These are phyloP conservation scores for Chrysolina oricalcia DNA, from an alignment of 2,888 invertebrate genomes.

Conservation along the genomic window DNA sequence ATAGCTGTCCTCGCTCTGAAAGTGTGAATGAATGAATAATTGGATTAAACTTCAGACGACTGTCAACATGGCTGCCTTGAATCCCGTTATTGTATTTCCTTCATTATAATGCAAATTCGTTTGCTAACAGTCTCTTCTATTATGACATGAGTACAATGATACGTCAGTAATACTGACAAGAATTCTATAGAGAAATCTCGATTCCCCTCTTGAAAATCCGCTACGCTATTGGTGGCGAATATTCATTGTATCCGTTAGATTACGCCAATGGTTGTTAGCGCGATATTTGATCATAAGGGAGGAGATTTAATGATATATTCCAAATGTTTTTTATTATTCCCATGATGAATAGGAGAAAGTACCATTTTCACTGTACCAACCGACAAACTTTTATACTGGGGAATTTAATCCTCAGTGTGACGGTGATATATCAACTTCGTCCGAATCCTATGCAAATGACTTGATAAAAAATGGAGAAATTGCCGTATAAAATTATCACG, in stretches of 20 bases:
- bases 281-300: constrained; percentile 19
- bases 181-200: constrained; percentile 55
- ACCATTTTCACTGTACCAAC: not conserved
- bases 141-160: constrained; percentile 61
- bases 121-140: constrained; percentile 50
- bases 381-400: too few species aligned
- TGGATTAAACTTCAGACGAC: constrained; percentile 13
- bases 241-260: constrained; percentile 23
- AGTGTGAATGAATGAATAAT: not conserved
- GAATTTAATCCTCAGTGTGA: too few species aligned
- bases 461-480: too few species aligned
- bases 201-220: constrained; percentile 59
- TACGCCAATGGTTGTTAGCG: constrained; percentile 19
- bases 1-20: not conserved
- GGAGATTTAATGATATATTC: constrained; percentile 14
- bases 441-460: too few species aligned
- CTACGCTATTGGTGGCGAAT: constrained; percentile 53
- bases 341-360: not conserved
- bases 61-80: constrained; percentile 1
- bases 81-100: not conserved
- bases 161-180: constrained; percentile 54
- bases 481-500: too few species aligned
- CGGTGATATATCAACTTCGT: too few species aligned
- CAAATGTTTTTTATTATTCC: constrained; percentile 5
- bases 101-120: constrained; percentile 50